Conservation (phyloP, 2,113 vertebrate genomes). For the Harpagus bidentatus region DNA sequence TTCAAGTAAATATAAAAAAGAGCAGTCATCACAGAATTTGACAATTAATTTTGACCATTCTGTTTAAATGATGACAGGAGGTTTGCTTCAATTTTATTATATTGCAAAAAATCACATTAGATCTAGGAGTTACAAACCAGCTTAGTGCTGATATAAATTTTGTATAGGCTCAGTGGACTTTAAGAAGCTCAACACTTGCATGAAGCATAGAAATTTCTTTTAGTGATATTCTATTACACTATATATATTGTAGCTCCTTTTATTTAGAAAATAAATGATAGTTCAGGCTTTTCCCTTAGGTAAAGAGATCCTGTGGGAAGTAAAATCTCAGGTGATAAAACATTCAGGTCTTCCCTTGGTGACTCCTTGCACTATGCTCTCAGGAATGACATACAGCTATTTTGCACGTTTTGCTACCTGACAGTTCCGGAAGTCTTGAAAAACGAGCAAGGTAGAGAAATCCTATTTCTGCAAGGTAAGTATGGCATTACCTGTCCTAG, state of each 20-base stretch:
- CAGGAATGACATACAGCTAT: too few relatives aligned
- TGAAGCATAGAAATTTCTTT: neutral
- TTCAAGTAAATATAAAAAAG: neutral
- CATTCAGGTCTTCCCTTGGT: neutral
- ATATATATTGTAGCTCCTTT: neutral
- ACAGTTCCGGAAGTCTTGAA: neutral
- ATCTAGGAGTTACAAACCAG: neutral
- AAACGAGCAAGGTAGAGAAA: neutral
- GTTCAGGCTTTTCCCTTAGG: neutral
- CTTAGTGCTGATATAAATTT: neutral
- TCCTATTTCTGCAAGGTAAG: neutral
- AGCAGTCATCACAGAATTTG: neutral
- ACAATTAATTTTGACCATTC: neutral
- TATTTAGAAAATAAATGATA: neutral
- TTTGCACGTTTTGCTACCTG: neutral
- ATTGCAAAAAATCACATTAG: neutral
- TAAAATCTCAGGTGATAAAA: neutral
- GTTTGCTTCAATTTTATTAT: neutral
- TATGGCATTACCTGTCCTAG: neutral
- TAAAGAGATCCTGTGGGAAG: neutral
- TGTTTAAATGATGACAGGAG: neutral
- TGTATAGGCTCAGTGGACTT: neutral
- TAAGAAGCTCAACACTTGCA: neutral
- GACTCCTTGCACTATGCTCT: neutral
- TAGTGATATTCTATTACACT: neutral